A percentile compares a stretch with the other conserved stretches of the same genome.
These are phyloP conservation scores for Gnathonemus echidnorhynchus DNA, from an alignment of 2,113 vertebrate species.

Conservation along the genomic window DNA sequence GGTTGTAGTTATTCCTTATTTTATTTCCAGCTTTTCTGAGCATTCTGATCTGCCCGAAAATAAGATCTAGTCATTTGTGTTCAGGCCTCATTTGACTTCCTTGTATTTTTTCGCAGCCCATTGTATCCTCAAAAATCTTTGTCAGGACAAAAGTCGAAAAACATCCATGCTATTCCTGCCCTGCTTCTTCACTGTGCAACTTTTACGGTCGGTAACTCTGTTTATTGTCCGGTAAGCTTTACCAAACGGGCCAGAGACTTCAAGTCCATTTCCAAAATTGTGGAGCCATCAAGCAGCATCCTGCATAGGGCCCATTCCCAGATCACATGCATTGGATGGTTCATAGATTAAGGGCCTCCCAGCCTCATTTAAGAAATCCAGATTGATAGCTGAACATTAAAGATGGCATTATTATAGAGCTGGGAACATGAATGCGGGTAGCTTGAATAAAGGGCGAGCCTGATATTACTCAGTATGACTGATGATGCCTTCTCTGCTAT, in stretches of 20 bases:
- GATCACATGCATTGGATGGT: neutral
- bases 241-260: neutral
- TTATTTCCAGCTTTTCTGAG: neutral
- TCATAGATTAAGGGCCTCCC: neutral
- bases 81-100: neutral
- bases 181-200: neutral
- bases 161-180: neutral
- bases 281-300: neutral
- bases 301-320: neutral
- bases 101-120: neutral
- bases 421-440: neutral
- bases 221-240: neutral
- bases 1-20: neutral
- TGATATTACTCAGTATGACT: conserved; percentile 8
- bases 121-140: neutral
- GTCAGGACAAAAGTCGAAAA: neutral
- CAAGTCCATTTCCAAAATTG: neutral
- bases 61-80: neutral
- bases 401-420: neutral
- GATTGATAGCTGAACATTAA: neutral
- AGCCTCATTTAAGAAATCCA: neutral
- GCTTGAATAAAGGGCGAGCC: neutral
- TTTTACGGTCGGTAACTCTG: neutral
- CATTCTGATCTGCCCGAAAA: neutral
- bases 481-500: neutral